Evolutionary conservation across 1,140 invertebrate genomes (phyloP).

Genomic region (Hetaerina americana): DNA sequence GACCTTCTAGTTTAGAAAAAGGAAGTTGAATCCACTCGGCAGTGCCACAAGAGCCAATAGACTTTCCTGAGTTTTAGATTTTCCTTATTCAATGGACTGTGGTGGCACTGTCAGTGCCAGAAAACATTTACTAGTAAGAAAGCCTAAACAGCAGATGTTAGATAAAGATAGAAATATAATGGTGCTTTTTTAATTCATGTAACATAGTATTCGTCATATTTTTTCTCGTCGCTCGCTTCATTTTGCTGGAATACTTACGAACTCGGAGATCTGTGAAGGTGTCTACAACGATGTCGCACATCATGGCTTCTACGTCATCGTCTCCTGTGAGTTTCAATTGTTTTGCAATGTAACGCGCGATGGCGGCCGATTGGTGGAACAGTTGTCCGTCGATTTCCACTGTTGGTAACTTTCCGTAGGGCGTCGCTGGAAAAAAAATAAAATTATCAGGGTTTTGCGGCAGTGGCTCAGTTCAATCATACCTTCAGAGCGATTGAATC

Average conservation of each 20-base stretch:
- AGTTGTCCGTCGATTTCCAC: constrained; percentile 50
- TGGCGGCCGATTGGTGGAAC: constrained; percentile 47
- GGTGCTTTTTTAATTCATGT: not conserved
- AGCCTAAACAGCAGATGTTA: no score
- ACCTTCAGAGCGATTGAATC: no score
- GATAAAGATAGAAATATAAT: no score
- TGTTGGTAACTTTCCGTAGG: constrained; percentile 51
- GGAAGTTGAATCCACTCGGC: no score
- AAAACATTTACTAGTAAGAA: no score
- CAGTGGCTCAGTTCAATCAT: no score
- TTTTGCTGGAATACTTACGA: constrained; percentile 23
- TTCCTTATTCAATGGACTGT: no score
- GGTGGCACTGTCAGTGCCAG: no score
- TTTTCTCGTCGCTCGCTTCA: not conserved
- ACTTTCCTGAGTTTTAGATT: no score
- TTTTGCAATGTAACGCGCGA: constrained; percentile 48
- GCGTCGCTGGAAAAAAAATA: constrained; percentile 29
- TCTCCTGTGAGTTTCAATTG: constrained; percentile 42
- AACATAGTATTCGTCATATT: not conserved
- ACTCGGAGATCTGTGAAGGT: constrained; percentile 39
- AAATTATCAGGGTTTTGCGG: no score
- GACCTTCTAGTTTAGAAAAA: no score
- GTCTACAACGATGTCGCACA: constrained; percentile 45
- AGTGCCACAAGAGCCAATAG: no score
- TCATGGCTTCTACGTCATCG: constrained; percentile 46